A percentile compares a stretch with the other conserved stretches of the same genome.
These are phyloP conservation scores for Coelopa frigida DNA, from an alignment of 1,140 invertebrate species.

Conservation along the genomic window DNA sequence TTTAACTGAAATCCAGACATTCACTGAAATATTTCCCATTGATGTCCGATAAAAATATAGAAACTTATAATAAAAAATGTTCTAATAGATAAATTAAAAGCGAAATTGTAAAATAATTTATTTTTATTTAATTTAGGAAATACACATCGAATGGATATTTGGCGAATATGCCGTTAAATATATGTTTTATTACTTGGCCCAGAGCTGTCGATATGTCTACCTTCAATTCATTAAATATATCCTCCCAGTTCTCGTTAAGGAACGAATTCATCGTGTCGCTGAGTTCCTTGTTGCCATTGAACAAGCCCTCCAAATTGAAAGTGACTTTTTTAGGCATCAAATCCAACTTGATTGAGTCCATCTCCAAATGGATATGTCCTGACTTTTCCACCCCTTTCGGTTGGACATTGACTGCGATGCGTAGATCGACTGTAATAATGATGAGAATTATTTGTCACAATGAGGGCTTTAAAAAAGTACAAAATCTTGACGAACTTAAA, in stretches of 20 bases:
- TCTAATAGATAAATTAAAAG: too few relatives aligned
- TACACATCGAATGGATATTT: constrained; percentile 46
- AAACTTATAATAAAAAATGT: too few relatives aligned
- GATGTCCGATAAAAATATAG: too few relatives aligned
- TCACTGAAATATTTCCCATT: too few relatives aligned
- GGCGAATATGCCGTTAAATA: constrained; percentile 45
- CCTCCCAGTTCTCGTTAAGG: constrained; percentile 47
- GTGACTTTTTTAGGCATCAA: constrained; percentile 6
- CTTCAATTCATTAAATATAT: constrained; percentile 45
- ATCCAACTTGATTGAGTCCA: constrained; percentile 17
- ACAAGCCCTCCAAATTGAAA: constrained; percentile 38
- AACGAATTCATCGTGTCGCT: constrained; percentile 39
- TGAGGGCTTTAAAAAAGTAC: too few relatives aligned
- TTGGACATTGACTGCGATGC: constrained; percentile 32
- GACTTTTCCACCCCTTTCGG: constrained; percentile 17
- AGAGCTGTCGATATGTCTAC: constrained; percentile 47
- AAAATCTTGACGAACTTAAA: constrained; percentile 18
- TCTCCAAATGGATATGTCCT: constrained; percentile 25
- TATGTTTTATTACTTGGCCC: constrained; percentile 43
- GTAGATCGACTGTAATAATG: constrained; percentile 34
- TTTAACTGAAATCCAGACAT: too few relatives aligned
- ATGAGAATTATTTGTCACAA: not conserved
- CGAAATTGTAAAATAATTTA: too few relatives aligned
- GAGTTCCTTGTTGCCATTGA: constrained; percentile 44
- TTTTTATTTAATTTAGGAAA: too few relatives aligned